Evolutionary conservation across 2,888 invertebrate genomes (phyloP).

Genomic region (Caenorhabditis japonica): DNA sequence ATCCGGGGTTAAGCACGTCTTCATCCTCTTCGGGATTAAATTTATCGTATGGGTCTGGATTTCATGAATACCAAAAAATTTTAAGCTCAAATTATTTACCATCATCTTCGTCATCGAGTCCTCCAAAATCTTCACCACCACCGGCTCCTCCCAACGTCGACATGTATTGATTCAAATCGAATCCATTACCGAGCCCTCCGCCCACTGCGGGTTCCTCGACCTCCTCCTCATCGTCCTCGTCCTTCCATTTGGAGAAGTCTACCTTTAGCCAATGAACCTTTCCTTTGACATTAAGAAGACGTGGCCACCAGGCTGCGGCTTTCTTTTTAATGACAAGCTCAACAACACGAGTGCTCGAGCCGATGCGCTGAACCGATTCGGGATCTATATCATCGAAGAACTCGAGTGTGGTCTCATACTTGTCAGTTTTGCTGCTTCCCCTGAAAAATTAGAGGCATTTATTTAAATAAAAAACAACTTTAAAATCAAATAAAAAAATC

Average conservation of each 20-base stretch:
- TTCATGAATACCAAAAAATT: not conserved
- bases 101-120: constrained; percentile 56
- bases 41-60: not conserved
- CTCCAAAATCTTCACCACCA: constrained; percentile 51
- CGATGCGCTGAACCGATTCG: constrained; percentile 42
- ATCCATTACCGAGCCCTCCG: constrained; percentile 47
- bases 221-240: constrained; percentile 88
- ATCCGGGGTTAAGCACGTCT: constrained; percentile 8
- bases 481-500: constrained; percentile 5
- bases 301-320: constrained; percentile 79
- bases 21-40: not conserved
- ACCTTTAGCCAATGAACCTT: constrained; percentile 82
- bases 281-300: constrained; percentile 77
- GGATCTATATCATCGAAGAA: constrained; percentile 84
- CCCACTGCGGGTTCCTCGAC: constrained; percentile 82
- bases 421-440: constrained; percentile 87
- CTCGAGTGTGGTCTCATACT: constrained; percentile 89
- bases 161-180: constrained; percentile 64
- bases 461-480: not conserved
- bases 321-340: constrained; percentile 76
- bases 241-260: constrained; percentile 97
- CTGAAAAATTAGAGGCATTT: constrained; percentile 72
- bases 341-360: constrained; percentile 56
- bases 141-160: constrained; percentile 54
- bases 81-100: constrained; percentile 13